Conservation (phyloP, 2,113 vertebrate genomes). For the Bufo bufo region DNA sequence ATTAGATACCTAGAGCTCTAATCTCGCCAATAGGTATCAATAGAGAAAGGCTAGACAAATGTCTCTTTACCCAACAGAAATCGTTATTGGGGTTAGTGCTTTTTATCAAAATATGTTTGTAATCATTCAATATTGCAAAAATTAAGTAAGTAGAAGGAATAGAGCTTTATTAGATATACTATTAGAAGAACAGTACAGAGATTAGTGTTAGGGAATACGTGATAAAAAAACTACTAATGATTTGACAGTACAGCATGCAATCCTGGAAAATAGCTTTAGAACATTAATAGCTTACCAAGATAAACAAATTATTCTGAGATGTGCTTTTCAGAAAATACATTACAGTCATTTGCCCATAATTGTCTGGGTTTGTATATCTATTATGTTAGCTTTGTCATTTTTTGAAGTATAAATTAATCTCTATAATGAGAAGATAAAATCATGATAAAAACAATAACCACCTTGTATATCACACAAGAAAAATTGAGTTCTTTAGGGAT, state of each 20-base stretch:
- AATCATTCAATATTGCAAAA: too few species aligned
- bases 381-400: constrained; percentile 63
- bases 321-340: constrained; percentile 66
- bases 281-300: constrained; percentile 59
- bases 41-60: too few species aligned
- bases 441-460: constrained; percentile 65
- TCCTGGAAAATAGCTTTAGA: not conserved
- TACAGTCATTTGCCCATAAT: constrained; percentile 72
- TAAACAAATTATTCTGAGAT: constrained; percentile 68
- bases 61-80: too few species aligned
- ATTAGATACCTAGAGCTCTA: too few species aligned
- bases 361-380: constrained; percentile 55
- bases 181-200: not conserved
- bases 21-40: too few species aligned
- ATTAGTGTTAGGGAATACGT: not conserved
- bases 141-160: not conserved
- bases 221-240: not conserved
- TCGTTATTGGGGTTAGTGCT: too few species aligned
- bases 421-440: constrained; percentile 65
- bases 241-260: not conserved
- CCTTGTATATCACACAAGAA: constrained; percentile 61
- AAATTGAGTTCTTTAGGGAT: constrained; percentile 48
- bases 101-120: too few species aligned
- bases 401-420: constrained; percentile 67
- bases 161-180: not conserved